These are phyloP conservation scores for Poeciliopsis turneri DNA, from an alignment of 2,797 vertebrate genomes.

Conservation along the genomic window DNA sequence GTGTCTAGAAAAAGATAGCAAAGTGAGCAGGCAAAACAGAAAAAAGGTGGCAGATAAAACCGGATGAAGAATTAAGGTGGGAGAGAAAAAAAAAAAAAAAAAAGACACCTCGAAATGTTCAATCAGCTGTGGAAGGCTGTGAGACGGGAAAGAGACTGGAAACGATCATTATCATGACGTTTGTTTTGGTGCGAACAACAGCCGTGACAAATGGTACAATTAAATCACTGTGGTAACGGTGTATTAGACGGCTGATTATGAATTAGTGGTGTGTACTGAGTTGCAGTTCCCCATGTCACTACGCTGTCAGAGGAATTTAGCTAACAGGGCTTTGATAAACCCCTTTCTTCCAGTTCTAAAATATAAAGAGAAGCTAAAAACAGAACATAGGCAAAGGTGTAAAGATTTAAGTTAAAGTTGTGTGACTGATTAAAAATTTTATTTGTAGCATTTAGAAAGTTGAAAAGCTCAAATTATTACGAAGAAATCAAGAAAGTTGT, in stretches of 20 bases:
- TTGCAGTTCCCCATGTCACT: conserved; percentile 68
- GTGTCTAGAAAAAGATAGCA: conserved; percentile 16
- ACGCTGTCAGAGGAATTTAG: conserved; percentile 75
- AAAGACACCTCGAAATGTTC: conserved; percentile 45
- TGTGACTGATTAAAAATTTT: not conserved
- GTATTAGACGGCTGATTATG: conserved; percentile 82
- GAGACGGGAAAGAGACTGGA: conserved; percentile 57
- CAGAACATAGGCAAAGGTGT: not conserved
- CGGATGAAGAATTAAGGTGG: conserved; percentile 54
- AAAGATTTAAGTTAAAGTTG: conserved; percentile 10
- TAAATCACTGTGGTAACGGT: conserved; percentile 79
- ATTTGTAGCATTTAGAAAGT: not conserved
- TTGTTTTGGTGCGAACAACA: conserved; percentile 79
- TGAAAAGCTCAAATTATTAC: conserved; percentile 9
- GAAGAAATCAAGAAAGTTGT: not conserved
- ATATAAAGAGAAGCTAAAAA: not conserved
- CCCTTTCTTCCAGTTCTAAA: conserved; percentile 16
- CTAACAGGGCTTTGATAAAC: conserved; percentile 37
- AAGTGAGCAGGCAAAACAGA: conserved; percentile 25
- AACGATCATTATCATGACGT: conserved; percentile 77
- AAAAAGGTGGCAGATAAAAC: conserved; percentile 46
- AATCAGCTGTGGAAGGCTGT: conserved; percentile 56
- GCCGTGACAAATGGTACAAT: conserved; percentile 82
- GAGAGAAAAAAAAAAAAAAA: conserved; percentile 31
- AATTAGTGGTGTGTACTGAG: conserved; percentile 76